A percentile compares a stretch with the other conserved stretches of the same genome.
These are phyloP conservation scores for Chydorus sphaericus DNA, from an alignment of 2,888 invertebrate species.

Conservation along the genomic window DNA sequence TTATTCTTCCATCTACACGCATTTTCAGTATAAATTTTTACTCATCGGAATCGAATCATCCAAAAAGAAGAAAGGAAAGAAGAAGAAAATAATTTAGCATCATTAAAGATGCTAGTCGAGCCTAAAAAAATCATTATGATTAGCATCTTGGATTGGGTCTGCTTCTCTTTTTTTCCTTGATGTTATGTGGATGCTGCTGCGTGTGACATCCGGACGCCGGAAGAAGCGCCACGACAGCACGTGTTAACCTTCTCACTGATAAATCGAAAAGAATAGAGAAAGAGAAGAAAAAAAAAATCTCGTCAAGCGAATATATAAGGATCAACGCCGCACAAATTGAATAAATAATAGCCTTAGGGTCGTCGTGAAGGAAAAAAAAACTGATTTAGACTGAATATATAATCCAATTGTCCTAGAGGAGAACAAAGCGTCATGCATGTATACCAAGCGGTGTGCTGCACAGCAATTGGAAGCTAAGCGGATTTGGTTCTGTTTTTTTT, in stretches of 20 bases:
- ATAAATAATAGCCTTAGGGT: background rate
- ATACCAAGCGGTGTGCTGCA: background rate
- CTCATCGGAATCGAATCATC: too few species aligned
- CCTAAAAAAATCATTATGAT: background rate
- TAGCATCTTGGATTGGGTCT: background rate
- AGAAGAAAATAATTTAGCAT: background rate
- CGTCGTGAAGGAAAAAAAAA: background rate
- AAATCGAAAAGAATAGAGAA: background rate
- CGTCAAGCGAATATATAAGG: background rate
- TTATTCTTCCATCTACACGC: slow-evolving; percentile 3
- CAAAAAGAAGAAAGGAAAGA: background rate
- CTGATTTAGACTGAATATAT: too few species aligned
- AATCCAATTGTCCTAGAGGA: background rate
- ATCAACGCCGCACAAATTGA: background rate
- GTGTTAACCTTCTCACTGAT: background rate
- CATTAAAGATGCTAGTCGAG: background rate
- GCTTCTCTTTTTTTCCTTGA: background rate
- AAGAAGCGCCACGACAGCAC: background rate
- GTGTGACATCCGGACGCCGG: background rate
- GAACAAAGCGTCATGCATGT: background rate
- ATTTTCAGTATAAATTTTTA: too few species aligned
- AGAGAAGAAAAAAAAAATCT: background rate
- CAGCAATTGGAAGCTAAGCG: background rate
- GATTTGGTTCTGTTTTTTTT: background rate
- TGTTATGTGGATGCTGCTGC: background rate